Evolutionary conservation across 2,888 invertebrate species (phyloP), one percentile per base, ranked within the genome.

Genomic region (Drosophila nr. medialis): DNA sequence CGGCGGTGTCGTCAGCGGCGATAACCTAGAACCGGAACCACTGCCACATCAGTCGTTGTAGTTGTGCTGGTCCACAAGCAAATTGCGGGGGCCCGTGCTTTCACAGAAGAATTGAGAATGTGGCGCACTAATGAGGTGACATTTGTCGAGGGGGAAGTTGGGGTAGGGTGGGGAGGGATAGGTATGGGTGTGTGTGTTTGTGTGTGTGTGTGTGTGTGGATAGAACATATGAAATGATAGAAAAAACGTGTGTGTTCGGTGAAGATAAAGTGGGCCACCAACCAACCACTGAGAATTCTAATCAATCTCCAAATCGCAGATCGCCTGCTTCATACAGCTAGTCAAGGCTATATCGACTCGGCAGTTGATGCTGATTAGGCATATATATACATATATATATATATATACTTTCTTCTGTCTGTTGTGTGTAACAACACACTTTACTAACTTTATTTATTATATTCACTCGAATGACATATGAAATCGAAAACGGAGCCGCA

Each of bases 1-100:
- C 40, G 97, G 97, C 72, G 98, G 98, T 76, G 96, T 97, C 80
- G 96, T 96, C 83, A 96, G 93, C 40, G 97, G 96, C 80, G 96
- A 97, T 90, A 98, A 94, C 93, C 97, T 96, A 93, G 92, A 93
- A 93, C 93, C 93, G 91, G 93, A 93, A 93, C 92, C 93, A 93
- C 93, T 93, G 86, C 78, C 83, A 54, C 79, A 90, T 92, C 89
- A 92, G 90, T 90, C 88, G 83, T 89, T 91, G 93, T 92, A 93
- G 92, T 92, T 91, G 89, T 87, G 90, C 93, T 92, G 91, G 92
- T 92, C 92, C 88, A 92, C 88, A 90, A 85, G 85, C 83, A 80
- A 81, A 85, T 86, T 86, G 87, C 86, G 87, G 91, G 89, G 93
- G 93, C 93, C 93, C 93, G 93, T 93, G 93, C 93, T 93, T 93